phyloP scores from a whole-genome alignment of 2,113 vertebrate genomes.

The Rhipidura dahli region DNA sequence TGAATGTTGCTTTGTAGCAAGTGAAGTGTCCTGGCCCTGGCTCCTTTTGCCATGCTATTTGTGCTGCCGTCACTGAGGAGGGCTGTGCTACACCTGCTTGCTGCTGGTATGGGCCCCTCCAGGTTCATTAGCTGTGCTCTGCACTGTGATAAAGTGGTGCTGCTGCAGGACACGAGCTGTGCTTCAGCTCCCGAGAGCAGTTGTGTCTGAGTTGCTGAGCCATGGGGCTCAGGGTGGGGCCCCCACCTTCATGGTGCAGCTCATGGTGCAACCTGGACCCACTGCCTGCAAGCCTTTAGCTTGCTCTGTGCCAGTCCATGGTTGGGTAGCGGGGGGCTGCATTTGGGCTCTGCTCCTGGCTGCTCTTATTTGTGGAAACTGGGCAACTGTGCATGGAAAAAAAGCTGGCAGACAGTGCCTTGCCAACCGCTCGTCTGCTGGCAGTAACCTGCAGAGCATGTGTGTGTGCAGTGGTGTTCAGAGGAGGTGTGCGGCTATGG shows the following conservation, averaged over 20 bases:
- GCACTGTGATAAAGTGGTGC: neutral
- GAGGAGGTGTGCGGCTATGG: neutral
- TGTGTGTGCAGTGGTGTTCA: neutral
- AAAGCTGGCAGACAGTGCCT: neutral
- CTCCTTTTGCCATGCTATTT: neutral
- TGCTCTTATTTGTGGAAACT: neutral
- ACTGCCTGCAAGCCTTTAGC: neutral
- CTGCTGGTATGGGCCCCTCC: neutral
- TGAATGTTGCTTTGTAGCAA: neutral
- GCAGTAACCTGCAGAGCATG: neutral
- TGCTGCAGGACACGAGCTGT: neutral
- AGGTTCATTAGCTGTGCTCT: neutral
- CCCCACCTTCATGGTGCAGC: neutral
- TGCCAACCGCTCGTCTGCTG: neutral
- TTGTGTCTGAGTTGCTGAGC: neutral
- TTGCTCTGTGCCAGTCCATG: neutral
- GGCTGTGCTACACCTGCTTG: neutral
- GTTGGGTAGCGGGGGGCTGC: neutral
- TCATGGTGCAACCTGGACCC: fast-evolving
- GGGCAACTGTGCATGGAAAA: neutral
- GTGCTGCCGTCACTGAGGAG: neutral
- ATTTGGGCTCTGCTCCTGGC: neutral
- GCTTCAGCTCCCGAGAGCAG: neutral
- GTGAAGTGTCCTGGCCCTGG: neutral
- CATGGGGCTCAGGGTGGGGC: fast-evolving